Evolutionary conservation across 2,888 invertebrate species (phyloP).

Genomic region (Cheilosia impressa): DNA sequence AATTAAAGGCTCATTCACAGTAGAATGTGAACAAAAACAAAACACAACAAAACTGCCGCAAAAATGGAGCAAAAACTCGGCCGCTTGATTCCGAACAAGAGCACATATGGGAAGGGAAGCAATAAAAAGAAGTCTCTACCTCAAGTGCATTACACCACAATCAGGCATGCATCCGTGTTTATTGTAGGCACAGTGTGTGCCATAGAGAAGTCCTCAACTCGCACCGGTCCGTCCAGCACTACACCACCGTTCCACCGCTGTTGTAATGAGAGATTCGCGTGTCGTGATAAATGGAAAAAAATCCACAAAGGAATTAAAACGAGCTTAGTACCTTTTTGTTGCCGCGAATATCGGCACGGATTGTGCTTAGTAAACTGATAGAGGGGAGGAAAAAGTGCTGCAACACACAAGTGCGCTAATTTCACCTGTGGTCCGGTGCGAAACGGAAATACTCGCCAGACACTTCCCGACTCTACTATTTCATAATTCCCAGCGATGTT

Average conservation of each 20-base stretch:
- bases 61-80: slow-evolving; percentile 23
- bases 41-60: slow-evolving; percentile 10
- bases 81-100: slow-evolving; percentile 51
- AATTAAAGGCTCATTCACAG: slow-evolving; percentile 74
- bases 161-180: slow-evolving; percentile 37
- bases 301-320: slow-evolving; percentile 67
- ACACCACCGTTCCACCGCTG: slow-evolving; percentile 35
- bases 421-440: slow-evolving; percentile 32
- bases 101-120: slow-evolving; percentile 39
- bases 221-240: slow-evolving; percentile 8
- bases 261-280: slow-evolving; percentile 71
- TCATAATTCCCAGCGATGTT: too few species aligned
- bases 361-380: slow-evolving; percentile 25
- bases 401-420: slow-evolving; percentile 29
- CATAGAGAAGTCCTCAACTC: slow-evolving; percentile 7
- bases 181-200: slow-evolving; percentile 47
- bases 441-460: slow-evolving; percentile 1
- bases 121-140: slow-evolving; percentile 63
- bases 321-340: slow-evolving; percentile 63
- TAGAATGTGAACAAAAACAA: slow-evolving; percentile 51
- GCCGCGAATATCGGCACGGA: slow-evolving; percentile 26
- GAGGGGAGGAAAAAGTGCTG: slow-evolving; percentile 19
- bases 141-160: slow-evolving; percentile 67
- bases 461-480: background rate
- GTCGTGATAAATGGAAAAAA: slow-evolving; percentile 68